Conservation (phyloP, 2,113 vertebrate species). For the Dipodomys ordii region DNA sequence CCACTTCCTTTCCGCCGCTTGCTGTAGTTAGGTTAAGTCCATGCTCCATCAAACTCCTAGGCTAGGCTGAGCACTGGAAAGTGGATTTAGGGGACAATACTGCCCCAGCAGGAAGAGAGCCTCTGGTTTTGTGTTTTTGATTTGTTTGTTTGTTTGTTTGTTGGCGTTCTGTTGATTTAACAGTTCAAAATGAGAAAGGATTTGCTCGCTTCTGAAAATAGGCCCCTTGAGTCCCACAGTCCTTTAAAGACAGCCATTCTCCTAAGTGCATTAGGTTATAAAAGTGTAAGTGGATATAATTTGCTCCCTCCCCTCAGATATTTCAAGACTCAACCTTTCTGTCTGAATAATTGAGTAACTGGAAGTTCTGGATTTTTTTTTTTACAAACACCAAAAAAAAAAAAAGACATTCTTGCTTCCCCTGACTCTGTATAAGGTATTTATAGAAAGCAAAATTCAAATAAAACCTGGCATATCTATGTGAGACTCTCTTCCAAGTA, state of each 20-base stretch:
- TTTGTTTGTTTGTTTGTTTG: no score
- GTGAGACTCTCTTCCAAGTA: constrained; percentile 10
- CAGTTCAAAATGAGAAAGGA: constrained; percentile 64
- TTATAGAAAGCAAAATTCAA: constrained; percentile 56
- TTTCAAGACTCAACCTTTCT: constrained; percentile 47
- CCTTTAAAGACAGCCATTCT: constrained; percentile 40
- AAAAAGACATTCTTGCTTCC: constrained; percentile 18
- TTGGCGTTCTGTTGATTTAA: constrained; percentile 76
- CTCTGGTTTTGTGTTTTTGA: constrained; percentile 36
- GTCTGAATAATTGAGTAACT: constrained; percentile 53
- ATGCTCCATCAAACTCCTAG: constrained; percentile 68
- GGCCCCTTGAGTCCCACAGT: constrained; percentile 41
- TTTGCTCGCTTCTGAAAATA: constrained; percentile 57
- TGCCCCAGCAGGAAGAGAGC: constrained; percentile 84
- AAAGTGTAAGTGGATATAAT: constrained; percentile 61
- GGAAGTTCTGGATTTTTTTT: not conserved
- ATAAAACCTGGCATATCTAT: constrained; percentile 42
- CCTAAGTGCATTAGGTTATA: constrained; percentile 7
- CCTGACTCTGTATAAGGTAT: constrained; percentile 27
- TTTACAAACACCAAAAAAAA: not conserved
- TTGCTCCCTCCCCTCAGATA: not conserved
- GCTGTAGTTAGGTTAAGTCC: constrained; percentile 79
- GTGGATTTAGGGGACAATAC: constrained; percentile 83
- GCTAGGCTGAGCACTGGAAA: constrained; percentile 73
- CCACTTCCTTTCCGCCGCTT: constrained; percentile 70